Evolutionary conservation across 2,113 vertebrate species (phyloP), one percentile per base, ranked within the genome.

Genomic region (Sceloporus undulatus): DNA sequence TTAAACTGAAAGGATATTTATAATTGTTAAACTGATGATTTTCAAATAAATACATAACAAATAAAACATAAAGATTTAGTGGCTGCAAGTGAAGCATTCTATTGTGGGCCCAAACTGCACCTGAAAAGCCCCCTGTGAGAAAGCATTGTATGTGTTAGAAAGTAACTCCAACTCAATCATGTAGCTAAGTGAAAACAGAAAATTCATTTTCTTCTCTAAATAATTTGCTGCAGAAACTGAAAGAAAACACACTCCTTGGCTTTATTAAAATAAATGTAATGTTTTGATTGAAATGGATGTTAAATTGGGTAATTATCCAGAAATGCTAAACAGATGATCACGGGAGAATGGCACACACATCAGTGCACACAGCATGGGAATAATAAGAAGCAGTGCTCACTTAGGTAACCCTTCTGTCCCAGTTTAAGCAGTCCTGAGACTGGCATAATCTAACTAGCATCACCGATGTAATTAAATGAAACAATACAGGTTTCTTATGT

Each of bases 281-380:
- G 77, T 88, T 90, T 86, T 82, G 93, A 94, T 90, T 94, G 92
- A 92, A 87, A 90, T 86, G 66, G 83, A 59, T 91, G 82, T 90
- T 93, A 91, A 94, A 94, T 85, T 29, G 84, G 88, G 40, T 94
- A 93, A 95, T 93, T 92, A 87, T 80, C 81, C 74, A 90, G 91
- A 86, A 93, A 92, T 83, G 86, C 19, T 54, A 77, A 92, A 71
- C 27, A 91, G 88, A 93, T 79, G 81, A 93, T 86, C 85, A 82
- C 70, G 88, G 90, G 89, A 92, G 93, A 92, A 56, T 4, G 74
- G 23, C 38, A 68, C 38, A 80, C 85, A 87, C 54, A 87, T 74
- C 73, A 91, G 84, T 86, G 88, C 52, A 71, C 0, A 0, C 29
- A 48, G n/a, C 0, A 0, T 89, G 82, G 78, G 86, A 92, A 93